Percentiles rank a stretch among this genome's conserved stretches.
These are phyloP conservation scores for Nannoperca obscura DNA, from an alignment of 2,797 vertebrate species.

Conservation along the genomic window DNA sequence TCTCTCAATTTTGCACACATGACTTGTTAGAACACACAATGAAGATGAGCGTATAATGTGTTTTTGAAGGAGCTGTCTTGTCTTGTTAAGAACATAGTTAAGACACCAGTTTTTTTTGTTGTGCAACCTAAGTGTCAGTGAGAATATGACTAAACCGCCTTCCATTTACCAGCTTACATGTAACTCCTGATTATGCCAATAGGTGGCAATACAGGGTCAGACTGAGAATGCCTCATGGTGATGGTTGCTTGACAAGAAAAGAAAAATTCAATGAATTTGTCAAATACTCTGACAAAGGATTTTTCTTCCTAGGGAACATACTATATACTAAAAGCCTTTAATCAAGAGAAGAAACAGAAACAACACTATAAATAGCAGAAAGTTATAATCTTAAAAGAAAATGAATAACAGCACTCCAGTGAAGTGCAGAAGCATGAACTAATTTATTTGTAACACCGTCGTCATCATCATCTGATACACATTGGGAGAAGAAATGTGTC, in stretches of 20 bases:
- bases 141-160: neutral
- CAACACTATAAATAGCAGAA: neutral
- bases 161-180: neutral
- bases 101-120: neutral
- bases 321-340: neutral
- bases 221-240: neutral
- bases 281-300: neutral
- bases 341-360: neutral
- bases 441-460: too few relatives aligned
- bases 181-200: constrained; percentile 12
- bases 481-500: neutral
- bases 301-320: neutral
- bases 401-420: too few relatives aligned
- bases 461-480: neutral
- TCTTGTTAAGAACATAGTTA: neutral
- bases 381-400: neutral
- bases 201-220: constrained; percentile 43
- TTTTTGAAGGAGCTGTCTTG: neutral
- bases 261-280: neutral
- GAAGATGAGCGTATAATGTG: neutral
- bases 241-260: neutral
- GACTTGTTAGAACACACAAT: neutral
- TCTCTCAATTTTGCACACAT: constrained; percentile 2
- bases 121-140: neutral
- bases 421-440: neutral